A percentile compares a stretch with the other conserved stretches of the same genome.
These are phyloP conservation scores for Scolanthus callimorphus DNA, from an alignment of 92 coral and sea anemone species.

Conservation along the genomic window DNA sequence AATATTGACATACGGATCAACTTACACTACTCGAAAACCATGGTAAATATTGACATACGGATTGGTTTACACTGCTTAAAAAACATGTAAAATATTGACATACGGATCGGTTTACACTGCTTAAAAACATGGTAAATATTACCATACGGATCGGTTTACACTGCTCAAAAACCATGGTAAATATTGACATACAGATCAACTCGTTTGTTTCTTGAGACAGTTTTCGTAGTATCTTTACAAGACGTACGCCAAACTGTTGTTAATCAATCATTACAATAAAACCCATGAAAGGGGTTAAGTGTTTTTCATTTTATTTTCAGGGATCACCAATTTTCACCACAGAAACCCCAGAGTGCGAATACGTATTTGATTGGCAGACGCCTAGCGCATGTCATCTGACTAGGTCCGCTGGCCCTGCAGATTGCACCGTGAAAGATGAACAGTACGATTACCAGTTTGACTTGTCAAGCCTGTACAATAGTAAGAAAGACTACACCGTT, in stretches of 20 bases:
- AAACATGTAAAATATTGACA: conserved; percentile 58
- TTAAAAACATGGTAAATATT: too few relatives aligned
- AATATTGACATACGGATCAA: too few relatives aligned
- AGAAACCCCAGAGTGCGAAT: conserved; percentile 71
- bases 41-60: conserved; percentile 16
- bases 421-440: conserved; percentile 62
- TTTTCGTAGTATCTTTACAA: too few relatives aligned
- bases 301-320: conserved; percentile 16
- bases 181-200: conserved; percentile 62
- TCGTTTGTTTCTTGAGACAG: too few relatives aligned
- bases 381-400: conserved; percentile 82
- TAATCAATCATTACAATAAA: too few relatives aligned
- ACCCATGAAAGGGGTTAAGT: too few relatives aligned
- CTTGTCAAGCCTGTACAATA: conserved; percentile 29
- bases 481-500: conserved; percentile 12
- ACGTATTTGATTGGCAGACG: conserved; percentile 73
- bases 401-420: conserved; percentile 15
- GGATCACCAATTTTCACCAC: conserved; percentile 65
- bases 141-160: neutral
- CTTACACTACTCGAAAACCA: neutral
- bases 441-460: conserved; percentile 51
- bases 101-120: conserved; percentile 54
- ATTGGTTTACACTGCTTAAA: conserved; percentile 70
- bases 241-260: too few relatives aligned
- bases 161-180: neutral